Percentiles rank a stretch among this genome's conserved stretches.
These are phyloP conservation scores for Spinibarbus caldwelli DNA, from an alignment of 2,797 vertebrate species.

Conservation along the genomic window DNA sequence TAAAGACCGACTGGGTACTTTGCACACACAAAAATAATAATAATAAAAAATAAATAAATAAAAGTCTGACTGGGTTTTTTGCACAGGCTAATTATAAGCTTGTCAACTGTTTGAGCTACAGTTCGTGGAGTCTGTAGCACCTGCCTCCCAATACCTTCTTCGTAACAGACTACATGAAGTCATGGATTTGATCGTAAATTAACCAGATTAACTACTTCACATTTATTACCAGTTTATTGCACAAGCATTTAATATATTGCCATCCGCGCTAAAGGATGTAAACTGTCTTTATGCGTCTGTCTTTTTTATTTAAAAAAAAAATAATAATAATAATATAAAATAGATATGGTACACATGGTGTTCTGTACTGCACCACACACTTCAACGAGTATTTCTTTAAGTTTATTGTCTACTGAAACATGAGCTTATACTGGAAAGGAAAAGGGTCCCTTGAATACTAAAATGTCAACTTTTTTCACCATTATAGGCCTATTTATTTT, in stretches of 20 bases:
- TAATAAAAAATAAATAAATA: too few relatives aligned
- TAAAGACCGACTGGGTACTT: not conserved
- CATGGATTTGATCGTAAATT: not conserved
- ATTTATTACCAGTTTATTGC: not conserved
- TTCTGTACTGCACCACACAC: not conserved
- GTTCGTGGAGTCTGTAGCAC: not conserved
- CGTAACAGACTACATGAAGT: not conserved
- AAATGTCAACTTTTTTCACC: not conserved
- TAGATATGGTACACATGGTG: too few relatives aligned
- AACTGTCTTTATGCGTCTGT: not conserved
- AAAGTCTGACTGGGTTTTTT: not conserved
- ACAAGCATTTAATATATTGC: too few relatives aligned
- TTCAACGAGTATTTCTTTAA: not conserved
- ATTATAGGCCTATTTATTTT: not conserved
- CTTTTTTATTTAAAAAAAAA: too few relatives aligned
- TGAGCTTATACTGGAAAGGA: not conserved
- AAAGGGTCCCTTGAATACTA: not conserved
- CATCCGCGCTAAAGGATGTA: not conserved
- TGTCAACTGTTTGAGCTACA: not conserved
- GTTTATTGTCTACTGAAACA: not conserved
- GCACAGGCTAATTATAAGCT: not conserved
- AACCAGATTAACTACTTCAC: not conserved
- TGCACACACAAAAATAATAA: not conserved
- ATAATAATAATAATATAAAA: too few relatives aligned
- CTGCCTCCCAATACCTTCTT: not conserved